Evolutionary conservation across 2,888 invertebrate species (phyloP), one percentile per base, ranked within the genome.

Genomic region (Caenorhabditis doughertyi): DNA sequence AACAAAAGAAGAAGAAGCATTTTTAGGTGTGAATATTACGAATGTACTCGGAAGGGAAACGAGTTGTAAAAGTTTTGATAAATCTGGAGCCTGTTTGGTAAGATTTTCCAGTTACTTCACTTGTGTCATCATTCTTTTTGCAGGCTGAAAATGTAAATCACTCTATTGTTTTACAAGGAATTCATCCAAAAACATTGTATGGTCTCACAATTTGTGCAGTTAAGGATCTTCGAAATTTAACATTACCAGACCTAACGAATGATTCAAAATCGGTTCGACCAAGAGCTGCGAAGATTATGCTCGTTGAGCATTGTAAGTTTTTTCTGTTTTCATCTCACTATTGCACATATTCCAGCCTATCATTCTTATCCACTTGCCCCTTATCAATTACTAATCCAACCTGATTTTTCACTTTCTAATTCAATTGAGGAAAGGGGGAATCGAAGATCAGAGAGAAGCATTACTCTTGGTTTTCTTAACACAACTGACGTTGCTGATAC

Each of bases 131-230:
- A 16, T 39, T 55, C 16, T 32, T 25, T 18, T 32, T 72, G 44
- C 32, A 83, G 80, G 49, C 21, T 8, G 74, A 79, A 62, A 74
- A 70, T 35, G 11, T 32, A 13, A 83, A 77, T 67, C 32, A 71
- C 18, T 81, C 81, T 2, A 53, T 81, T 23, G 35, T 83, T 3
- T 25, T 83, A 25, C 32, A 47, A 9, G 74, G 86, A 32, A 65
- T 91, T 18, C 71, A 84, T 32, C 70, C 87, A 55, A 86, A 88
- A 58, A 81, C 77, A 4, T 67, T 89, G 11, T 91, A 91, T 70
- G 91, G 91, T 32, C 76, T 91, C 3, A 87, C 90, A 11, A 82
- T 91, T 25, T 91, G 91, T 62, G 89, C 86, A 0, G 86, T 91
- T 8, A 85, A 87, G 68, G 90, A 90, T 67, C 65, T 86, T 8